Percentiles rank a stretch among this genome's conserved stretches.
Evolutionary conservation across 2,888 invertebrate species (phyloP).

Genomic region (Neoscelio sp.): DNA sequence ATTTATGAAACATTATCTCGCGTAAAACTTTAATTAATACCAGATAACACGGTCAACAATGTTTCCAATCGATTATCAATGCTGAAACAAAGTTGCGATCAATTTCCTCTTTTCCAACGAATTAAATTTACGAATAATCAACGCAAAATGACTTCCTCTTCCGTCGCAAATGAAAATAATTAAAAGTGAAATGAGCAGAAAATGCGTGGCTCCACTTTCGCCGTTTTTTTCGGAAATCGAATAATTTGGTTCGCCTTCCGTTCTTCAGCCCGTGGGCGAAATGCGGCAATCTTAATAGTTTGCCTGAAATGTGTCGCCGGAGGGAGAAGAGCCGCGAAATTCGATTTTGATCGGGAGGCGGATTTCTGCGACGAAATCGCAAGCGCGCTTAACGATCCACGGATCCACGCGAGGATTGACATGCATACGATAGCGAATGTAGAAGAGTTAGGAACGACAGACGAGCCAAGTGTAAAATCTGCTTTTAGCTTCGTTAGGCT

Average conservation of each 20-base stretch:
- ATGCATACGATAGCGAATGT: slow-evolving; percentile 25
- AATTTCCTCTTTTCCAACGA: slow-evolving; percentile 58
- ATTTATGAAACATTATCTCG: slow-evolving; percentile 32
- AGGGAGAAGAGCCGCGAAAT: slow-evolving; percentile 48
- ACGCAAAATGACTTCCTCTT: slow-evolving; percentile 18
- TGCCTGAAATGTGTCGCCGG: slow-evolving; percentile 37
- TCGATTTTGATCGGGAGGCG: slow-evolving; percentile 52
- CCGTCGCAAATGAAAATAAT: slow-evolving; percentile 18
- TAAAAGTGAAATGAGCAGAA: slow-evolving; percentile 34
- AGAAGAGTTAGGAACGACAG: slow-evolving; percentile 41
- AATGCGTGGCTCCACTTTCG: neutral
- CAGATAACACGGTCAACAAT: slow-evolving; percentile 31
- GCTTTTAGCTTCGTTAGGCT: slow-evolving; percentile 74
- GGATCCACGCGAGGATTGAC: slow-evolving; percentile 15
- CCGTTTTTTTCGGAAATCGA: slow-evolving; percentile 71
- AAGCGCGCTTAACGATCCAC: slow-evolving; percentile 65
- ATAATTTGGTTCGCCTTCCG: slow-evolving; percentile 73
- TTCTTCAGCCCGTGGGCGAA: slow-evolving; percentile 27
- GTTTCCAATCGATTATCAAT: neutral
- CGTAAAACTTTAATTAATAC: too few relatives aligned
- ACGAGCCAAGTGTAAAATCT: slow-evolving; percentile 76
- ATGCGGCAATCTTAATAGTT: slow-evolving; percentile 38
- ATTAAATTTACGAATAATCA: slow-evolving; percentile 48
- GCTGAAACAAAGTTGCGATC: slow-evolving; percentile 49
- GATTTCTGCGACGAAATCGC: slow-evolving; percentile 64